Conservation (phyloP, 2,113 vertebrate species). For the Herpetotheres cachinnans region DNA sequence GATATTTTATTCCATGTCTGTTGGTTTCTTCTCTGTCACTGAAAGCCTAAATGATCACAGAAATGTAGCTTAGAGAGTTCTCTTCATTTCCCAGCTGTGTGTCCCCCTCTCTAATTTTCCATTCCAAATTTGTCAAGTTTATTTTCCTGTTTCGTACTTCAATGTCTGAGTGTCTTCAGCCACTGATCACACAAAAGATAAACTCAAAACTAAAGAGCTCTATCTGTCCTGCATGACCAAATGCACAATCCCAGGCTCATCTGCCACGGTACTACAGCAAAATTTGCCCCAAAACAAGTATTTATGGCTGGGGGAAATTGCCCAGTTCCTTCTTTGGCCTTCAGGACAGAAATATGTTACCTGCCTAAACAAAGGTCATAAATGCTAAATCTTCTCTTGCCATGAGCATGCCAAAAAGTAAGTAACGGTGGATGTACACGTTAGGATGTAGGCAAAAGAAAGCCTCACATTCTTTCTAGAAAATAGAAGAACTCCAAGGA, state of each 20-base stretch:
- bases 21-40: neutral
- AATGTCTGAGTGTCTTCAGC: neutral
- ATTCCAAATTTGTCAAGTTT: neutral
- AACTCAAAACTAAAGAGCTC: neutral
- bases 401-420: neutral
- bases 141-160: neutral
- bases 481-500: neutral
- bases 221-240: neutral
- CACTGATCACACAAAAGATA: neutral
- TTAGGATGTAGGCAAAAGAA: neutral
- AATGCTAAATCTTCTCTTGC: neutral
- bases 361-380: neutral
- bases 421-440: neutral
- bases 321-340: neutral
- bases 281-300: neutral
- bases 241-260: neutral
- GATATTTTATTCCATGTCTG: neutral
- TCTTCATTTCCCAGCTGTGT: neutral
- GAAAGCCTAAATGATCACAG: neutral
- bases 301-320: neutral
- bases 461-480: neutral
- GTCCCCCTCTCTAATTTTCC: neutral
- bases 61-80: neutral
- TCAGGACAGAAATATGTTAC: neutral
- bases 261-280: neutral